Base-by-base conservation (phyloP, 2,888 invertebrate genomes). In the Chrysomela aeneicollis region DNA sequence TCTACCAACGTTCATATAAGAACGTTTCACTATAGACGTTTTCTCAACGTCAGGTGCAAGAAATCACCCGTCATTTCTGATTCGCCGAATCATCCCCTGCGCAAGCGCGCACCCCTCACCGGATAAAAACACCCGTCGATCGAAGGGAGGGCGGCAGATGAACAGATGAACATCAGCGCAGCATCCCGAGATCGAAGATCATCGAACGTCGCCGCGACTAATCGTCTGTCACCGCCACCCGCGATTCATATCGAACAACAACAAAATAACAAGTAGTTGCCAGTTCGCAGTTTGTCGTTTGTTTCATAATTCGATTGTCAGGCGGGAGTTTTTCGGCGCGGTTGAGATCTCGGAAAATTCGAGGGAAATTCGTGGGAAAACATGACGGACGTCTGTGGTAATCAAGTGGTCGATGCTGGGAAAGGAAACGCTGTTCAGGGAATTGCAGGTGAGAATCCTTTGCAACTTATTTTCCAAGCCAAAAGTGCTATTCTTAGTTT, bases 161-260 rank as follows among this genome's bases (percentile, higher is more conserved):
- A 15, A 6, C 10, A 9, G 9, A 10, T 9, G 32, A 35, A 10
- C n/a, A n/a, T n/a, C 32, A 9, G 32, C 6, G 15, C 42, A 42
- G 42, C 42, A 42, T 42, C 42, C 42, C 42, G n/a, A n/a, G 32
- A 35, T 35, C 32, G 10, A 54, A 59, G 66, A 60, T n/a, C n/a
- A n/a, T n/a, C n/a, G n/a, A n/a, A n/a, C 46, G 15, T 70, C 66
- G 68, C 58, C 70, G 70, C 53, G 19, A 5, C 17, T 32, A 15
- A 52, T 57, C 69, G 64, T 55, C 37, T 18, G 51, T 15, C 35
- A 22, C 61, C 62, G 64, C 42, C n/a, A 15, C n/a, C 42, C 12
- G 42, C 15, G 42, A 42, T 15, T 15, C 42, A 42, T 42, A n/a
- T 15, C 26, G 26, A 15, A 15, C 2, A 35, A 42, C 4, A 42